Conservation (phyloP, 2,888 invertebrate genomes). For the Nineta flava region DNA sequence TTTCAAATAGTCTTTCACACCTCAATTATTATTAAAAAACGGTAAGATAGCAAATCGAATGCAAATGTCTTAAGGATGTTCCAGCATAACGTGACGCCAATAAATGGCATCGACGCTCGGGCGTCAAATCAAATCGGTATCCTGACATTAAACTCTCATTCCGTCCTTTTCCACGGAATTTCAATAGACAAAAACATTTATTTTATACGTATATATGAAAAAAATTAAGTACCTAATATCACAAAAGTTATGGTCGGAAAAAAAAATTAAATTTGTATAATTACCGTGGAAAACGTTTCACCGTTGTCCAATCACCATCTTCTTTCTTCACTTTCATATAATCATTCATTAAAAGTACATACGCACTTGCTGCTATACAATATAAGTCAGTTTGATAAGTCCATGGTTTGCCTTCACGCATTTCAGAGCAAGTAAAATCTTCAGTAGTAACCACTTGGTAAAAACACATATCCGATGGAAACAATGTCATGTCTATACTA, state of each 20-base stretch:
- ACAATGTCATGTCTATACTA: constrained; percentile 81
- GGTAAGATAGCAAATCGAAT: too few relatives aligned
- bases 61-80: too few relatives aligned
- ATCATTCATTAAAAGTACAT: constrained; percentile 72
- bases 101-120: too few relatives aligned
- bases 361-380: constrained; percentile 75
- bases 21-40: too few relatives aligned
- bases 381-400: constrained; percentile 87
- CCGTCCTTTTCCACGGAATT: too few relatives aligned
- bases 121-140: too few relatives aligned
- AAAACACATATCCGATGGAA: constrained; percentile 63
- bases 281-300: constrained; percentile 21
- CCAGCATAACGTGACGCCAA: too few relatives aligned
- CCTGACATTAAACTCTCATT: too few relatives aligned
- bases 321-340: constrained; percentile 55
- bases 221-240: too few relatives aligned
- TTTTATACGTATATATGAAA: too few relatives aligned
- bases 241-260: neutral
- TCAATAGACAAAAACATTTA: too few relatives aligned
- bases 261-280: neutral
- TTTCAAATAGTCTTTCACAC: too few relatives aligned
- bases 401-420: constrained; percentile 83
- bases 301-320: constrained; percentile 23
- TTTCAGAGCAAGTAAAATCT: constrained; percentile 74
- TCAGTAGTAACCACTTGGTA: constrained; percentile 58